These are phyloP conservation scores for Distichodus sexfasciatus DNA, from an alignment of 2,797 vertebrate species.

Conservation along the genomic window DNA sequence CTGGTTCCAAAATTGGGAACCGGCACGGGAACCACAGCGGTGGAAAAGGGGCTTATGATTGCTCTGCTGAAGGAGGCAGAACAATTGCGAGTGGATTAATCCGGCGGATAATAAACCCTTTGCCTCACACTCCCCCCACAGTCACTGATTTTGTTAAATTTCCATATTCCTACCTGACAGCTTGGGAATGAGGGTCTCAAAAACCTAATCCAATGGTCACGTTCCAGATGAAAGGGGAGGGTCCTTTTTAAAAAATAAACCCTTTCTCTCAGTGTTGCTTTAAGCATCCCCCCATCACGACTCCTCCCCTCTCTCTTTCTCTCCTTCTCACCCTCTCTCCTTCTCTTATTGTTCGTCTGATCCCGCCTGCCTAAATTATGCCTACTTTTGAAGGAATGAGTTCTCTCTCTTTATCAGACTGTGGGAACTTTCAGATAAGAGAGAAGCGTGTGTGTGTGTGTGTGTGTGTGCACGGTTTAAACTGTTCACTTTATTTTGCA, in stretches of 20 bases:
- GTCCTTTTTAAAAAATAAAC: neutral
- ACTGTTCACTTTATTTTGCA: too few relatives aligned
- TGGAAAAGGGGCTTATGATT: too few relatives aligned
- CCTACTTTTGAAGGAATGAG: neutral
- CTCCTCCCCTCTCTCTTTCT: neutral
- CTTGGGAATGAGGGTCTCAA: neutral
- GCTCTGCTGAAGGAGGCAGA: too few relatives aligned
- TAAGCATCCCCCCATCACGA: neutral
- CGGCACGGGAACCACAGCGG: too few relatives aligned
- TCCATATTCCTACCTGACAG: neutral
- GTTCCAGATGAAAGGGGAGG: neutral
- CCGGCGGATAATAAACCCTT: too few relatives aligned
- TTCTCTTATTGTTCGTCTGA: slow-evolving; percentile 5
- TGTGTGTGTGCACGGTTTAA: too few relatives aligned
- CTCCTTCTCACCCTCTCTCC: slow-evolving; percentile 3
- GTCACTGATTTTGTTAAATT: neutral
- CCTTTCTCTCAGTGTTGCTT: neutral
- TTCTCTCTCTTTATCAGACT: neutral
- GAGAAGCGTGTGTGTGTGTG: neutral
- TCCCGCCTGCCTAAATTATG: slow-evolving; percentile 1
- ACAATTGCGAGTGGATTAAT: too few relatives aligned
- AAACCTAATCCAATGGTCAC: neutral
- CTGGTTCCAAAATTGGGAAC: too few relatives aligned
- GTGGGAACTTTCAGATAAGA: neutral
- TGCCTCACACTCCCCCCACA: neutral